phyloP scores from a whole-genome alignment of 2,113 vertebrate genomes.

The Mobula hypostoma region DNA sequence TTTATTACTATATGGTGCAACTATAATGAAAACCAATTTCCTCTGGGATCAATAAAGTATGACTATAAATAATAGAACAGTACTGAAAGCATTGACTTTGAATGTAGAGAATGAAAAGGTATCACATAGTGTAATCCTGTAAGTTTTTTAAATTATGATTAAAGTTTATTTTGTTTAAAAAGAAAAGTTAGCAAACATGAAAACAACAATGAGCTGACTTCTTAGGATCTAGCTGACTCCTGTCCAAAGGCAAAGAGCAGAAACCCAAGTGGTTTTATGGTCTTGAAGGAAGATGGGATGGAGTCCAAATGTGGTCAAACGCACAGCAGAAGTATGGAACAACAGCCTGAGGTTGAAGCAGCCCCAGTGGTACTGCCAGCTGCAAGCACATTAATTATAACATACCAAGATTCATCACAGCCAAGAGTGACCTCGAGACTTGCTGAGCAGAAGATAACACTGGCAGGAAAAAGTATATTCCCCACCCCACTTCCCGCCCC shows the following conservation, averaged over 20 bases:
- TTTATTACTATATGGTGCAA: too few relatives aligned
- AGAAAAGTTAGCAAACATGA: background rate
- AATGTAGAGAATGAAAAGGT: too few relatives aligned
- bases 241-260: conserved; percentile 40
- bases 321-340: conserved; percentile 61
- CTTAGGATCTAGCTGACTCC: conserved; percentile 47
- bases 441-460: conserved; percentile 65
- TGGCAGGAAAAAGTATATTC: conserved; percentile 51
- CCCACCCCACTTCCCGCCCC: conserved; percentile 40
- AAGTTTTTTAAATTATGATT: too few relatives aligned
- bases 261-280: too few relatives aligned
- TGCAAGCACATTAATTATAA: conserved; percentile 75
- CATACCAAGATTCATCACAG: conserved; percentile 58
- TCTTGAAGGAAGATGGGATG: too few relatives aligned
- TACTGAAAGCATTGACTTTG: too few relatives aligned
- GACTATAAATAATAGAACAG: too few relatives aligned
- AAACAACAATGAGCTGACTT: conserved; percentile 20
- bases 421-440: conserved; percentile 64
- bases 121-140: too few relatives aligned
- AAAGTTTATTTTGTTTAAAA: too few relatives aligned
- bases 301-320: too few relatives aligned
- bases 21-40: too few relatives aligned
- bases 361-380: conserved; percentile 82
- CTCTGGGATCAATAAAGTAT: too few relatives aligned
- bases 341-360: conserved; percentile 52